Evolutionary conservation across 2,888 invertebrate genomes (phyloP).

Genomic region (Apoda limacodes): DNA sequence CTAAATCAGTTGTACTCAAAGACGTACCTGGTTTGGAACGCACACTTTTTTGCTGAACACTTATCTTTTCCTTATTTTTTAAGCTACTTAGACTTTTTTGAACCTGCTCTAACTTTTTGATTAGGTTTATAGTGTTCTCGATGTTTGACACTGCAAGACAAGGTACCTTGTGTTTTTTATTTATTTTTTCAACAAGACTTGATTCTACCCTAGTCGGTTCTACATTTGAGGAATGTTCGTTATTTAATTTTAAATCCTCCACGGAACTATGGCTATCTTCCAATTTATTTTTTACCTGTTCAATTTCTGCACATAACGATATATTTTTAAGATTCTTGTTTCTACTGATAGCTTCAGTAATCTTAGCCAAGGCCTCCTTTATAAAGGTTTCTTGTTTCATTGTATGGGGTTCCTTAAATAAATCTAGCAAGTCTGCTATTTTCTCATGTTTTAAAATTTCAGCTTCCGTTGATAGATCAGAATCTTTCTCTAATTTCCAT

Average conservation of each 20-base stretch:
- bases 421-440: slow-evolving; percentile 43
- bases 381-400: slow-evolving; percentile 49
- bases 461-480: slow-evolving; percentile 34
- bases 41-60: too few species aligned
- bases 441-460: slow-evolving; percentile 49
- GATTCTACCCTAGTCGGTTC: too few species aligned
- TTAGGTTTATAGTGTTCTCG: slow-evolving; percentile 36
- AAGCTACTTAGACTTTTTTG: slow-evolving; percentile 29
- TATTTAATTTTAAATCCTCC: too few species aligned
- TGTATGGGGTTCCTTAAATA: slow-evolving; percentile 54
- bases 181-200: too few species aligned
- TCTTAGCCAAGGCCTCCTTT: slow-evolving; percentile 43
- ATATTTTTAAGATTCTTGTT: slow-evolving; percentile 35
- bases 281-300: slow-evolving; percentile 22
- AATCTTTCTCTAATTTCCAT: slow-evolving; percentile 54
- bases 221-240: too few species aligned
- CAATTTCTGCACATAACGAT: slow-evolving; percentile 40
- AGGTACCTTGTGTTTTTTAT: slow-evolving; percentile 17
- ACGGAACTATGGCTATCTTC: slow-evolving; percentile 14
- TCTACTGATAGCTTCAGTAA: slow-evolving; percentile 40
- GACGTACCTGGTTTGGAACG: too few species aligned
- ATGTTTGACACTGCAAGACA: slow-evolving; percentile 36
- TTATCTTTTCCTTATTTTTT: too few species aligned
- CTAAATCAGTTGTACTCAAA: too few species aligned
- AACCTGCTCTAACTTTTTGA: slow-evolving; percentile 41